Evolutionary conservation across 2,888 invertebrate species (phyloP), one percentile per base, ranked within the genome.

Genomic region (Poecilus cupreus): DNA sequence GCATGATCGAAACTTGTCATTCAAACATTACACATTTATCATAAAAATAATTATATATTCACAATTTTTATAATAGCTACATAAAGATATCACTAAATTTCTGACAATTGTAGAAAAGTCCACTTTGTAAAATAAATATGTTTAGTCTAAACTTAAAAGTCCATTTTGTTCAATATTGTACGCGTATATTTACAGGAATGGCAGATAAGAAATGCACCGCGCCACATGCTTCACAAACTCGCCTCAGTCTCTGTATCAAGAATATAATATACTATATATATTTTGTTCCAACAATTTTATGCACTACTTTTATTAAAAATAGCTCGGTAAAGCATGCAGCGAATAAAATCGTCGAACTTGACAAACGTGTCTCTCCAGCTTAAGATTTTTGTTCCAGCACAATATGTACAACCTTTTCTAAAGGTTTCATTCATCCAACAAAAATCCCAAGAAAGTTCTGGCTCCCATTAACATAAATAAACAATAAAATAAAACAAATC

Each of bases 401-500:
- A n/a, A n/a, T n/a, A n/a, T n/a, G n/a, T n/a, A n/a, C n/a, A n/a
- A n/a, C n/a, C n/a, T n/a, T n/a, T n/a, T n/a, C n/a, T n/a, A n/a
- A n/a, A n/a, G n/a, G n/a, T n/a, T n/a, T n/a, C n/a, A n/a, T n/a
- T n/a, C n/a, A n/a, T n/a, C n/a, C n/a, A n/a, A n/a, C n/a, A n/a
- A n/a, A n/a, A n/a, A n/a, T n/a, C n/a, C n/a, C n/a, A n/a, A n/a
- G n/a, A n/a, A n/a, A n/a, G n/a, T n/a, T n/a, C n/a, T n/a, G n/a
- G n/a, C n/a, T n/a, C n/a, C n/a, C n/a, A n/a, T n/a, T n/a, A n/a
- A n/a, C n/a, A n/a, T 18, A 51, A 51, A 1, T 60, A 54, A 85
- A 82, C 83, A 0, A 32, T 32, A 32, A 32, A 32, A 84, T 81
- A 83, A 84, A 84, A 82, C 85, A 87, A 91, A 93, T 94, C 95